Conservation (phyloP, 2,113 vertebrate genomes). For the Lipotes vexillifer region DNA sequence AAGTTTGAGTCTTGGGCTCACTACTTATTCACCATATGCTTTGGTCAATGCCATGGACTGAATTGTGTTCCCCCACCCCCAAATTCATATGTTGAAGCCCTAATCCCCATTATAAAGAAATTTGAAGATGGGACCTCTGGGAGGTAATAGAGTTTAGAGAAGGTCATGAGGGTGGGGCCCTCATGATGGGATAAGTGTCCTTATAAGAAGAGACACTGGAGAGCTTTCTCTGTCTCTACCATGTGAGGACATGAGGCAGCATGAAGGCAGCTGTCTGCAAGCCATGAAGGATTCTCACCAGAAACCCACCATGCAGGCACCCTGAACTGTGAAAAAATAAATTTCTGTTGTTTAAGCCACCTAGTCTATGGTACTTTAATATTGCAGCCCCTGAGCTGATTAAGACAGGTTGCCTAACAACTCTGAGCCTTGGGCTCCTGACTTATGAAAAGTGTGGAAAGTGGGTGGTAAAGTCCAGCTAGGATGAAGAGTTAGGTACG, state of each 20-base stretch:
- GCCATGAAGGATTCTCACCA: background rate
- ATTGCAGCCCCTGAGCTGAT: background rate
- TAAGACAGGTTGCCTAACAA: background rate
- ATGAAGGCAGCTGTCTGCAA: background rate
- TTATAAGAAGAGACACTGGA: background rate
- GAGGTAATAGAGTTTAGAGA: background rate
- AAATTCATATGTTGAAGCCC: background rate
- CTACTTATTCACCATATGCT: too few relatives aligned
- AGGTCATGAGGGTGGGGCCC: background rate
- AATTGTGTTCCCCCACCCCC: background rate
- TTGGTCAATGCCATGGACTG: background rate
- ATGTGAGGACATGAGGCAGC: background rate
- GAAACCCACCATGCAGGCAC: background rate
- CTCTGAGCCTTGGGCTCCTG: background rate
- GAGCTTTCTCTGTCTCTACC: background rate
- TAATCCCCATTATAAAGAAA: background rate
- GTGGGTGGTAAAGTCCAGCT: background rate
- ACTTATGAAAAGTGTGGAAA: background rate
- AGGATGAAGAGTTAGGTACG: background rate
- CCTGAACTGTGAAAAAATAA: background rate
- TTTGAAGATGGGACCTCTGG: background rate
- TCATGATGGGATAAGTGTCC: background rate
- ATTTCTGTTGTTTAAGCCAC: background rate
- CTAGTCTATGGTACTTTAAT: background rate
- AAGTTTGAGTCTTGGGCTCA: background rate